A percentile compares a stretch with the other conserved stretches of the same genome.
phyloP scores from a whole-genome alignment of 2,797 vertebrate species.

The Holocentrus rufus region DNA sequence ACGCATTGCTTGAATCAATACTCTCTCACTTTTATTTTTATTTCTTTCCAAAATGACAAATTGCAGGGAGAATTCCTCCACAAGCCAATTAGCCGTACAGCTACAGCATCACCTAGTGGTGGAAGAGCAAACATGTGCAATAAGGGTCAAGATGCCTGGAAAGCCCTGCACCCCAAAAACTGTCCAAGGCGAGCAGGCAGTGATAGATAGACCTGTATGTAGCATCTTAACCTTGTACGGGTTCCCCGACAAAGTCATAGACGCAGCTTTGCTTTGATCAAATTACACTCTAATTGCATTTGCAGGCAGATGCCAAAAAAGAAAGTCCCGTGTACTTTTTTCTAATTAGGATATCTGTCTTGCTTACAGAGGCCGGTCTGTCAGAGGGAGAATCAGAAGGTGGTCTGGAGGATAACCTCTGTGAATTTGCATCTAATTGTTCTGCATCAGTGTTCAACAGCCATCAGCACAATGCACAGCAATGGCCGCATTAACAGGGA shows the following conservation, averaged over 20 bases:
- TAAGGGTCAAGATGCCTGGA: not conserved
- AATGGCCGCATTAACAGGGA: conserved; percentile 3
- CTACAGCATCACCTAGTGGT: conserved; percentile 60
- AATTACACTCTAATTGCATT: conserved; percentile 40
- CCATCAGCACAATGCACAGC: not conserved
- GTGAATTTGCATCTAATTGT: conserved; percentile 26
- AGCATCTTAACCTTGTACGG: conserved; percentile 41
- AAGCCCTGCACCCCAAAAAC: not conserved
- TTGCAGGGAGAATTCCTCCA: not conserved
- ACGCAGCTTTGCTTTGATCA: conserved; percentile 25
- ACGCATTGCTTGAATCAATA: not conserved
- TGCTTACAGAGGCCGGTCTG: conserved; percentile 27
- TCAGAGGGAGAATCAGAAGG: conserved; percentile 17
- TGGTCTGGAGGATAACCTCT: conserved; percentile 27
- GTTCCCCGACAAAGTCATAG: conserved; percentile 33
- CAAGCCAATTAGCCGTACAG: not conserved
- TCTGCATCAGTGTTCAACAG: not conserved
- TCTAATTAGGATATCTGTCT: conserved; percentile 49
- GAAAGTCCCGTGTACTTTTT: conserved; percentile 36
- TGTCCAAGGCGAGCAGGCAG: conserved; percentile 11
- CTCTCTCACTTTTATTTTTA: not conserved
- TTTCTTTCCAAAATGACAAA: not conserved
- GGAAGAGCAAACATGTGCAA: not conserved
- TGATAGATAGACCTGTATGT: conserved; percentile 25
- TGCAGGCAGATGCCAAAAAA: conserved; percentile 18